These are phyloP conservation scores for Boleophthalmus pectinirostris DNA, from an alignment of 2,113 vertebrate species.

Conservation along the genomic window DNA sequence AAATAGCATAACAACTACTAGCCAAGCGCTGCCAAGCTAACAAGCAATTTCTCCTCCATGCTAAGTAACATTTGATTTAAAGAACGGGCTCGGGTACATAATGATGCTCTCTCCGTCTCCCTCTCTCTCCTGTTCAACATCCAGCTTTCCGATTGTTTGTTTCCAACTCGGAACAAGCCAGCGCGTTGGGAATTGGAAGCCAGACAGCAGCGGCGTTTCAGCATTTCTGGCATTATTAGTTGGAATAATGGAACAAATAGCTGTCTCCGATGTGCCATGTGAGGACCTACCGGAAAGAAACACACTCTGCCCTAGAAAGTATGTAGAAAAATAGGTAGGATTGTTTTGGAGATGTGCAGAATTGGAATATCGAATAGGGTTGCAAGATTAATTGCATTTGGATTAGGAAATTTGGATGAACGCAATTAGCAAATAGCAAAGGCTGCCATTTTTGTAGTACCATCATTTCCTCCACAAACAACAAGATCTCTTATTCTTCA, in stretches of 20 bases:
- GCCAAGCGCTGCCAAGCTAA: constrained; percentile 32
- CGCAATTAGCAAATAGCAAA: too few species aligned
- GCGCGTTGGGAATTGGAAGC: constrained; percentile 55
- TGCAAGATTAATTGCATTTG: too few species aligned
- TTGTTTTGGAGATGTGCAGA: too few species aligned
- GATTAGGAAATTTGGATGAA: too few species aligned
- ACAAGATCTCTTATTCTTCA: too few species aligned
- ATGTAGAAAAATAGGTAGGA: too few species aligned
- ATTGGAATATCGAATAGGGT: too few species aligned
- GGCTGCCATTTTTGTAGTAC: too few species aligned
- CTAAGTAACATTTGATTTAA: constrained; percentile 38
- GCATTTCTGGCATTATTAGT: constrained; percentile 50
- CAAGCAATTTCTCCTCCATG: constrained; percentile 18
- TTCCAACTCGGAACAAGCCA: constrained; percentile 51
- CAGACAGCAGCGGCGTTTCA: constrained; percentile 48
- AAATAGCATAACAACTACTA: constrained; percentile 27
- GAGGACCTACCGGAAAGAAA: constrained; percentile 51
- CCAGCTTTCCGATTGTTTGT: constrained; percentile 49
- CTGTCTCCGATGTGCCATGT: constrained; percentile 59
- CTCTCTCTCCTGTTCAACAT: constrained; percentile 41
- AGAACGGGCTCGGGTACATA: constrained; percentile 28
- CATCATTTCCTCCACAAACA: too few species aligned
- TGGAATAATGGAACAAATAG: constrained; percentile 67
- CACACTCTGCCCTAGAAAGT: constrained; percentile 19
- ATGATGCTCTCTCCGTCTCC: constrained; percentile 21